Conservation (phyloP, 2,888 invertebrate species). For the Eupelmus urozonus region DNA sequence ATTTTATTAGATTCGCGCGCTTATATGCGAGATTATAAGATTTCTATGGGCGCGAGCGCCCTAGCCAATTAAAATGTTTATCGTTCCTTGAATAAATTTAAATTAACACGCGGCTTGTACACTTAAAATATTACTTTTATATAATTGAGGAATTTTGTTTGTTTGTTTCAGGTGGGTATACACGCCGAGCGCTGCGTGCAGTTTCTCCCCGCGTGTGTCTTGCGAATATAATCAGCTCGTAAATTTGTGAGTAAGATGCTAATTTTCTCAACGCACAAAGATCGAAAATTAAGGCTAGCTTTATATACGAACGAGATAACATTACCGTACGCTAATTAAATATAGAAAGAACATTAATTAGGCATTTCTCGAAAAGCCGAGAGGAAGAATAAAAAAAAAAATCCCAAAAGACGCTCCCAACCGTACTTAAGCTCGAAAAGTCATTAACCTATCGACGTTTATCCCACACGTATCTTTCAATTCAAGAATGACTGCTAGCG, state of each 20-base stretch:
- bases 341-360: conserved; percentile 11
- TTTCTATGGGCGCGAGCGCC: conserved; percentile 18
- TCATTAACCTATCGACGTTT: conserved; percentile 44
- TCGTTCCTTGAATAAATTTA: conserved; percentile 30
- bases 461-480: conserved; percentile 31
- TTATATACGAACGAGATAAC: not conserved
- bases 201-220: not conserved
- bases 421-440: not conserved
- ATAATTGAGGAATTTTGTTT: conserved; percentile 27
- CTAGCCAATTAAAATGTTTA: conserved; percentile 52
- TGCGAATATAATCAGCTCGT: conserved; percentile 12
- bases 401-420: too few relatives aligned
- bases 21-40: conserved; percentile 25
- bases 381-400: not conserved
- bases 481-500: not conserved
- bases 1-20: conserved; percentile 34
- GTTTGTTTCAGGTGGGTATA: conserved; percentile 49
- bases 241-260: conserved; percentile 36
- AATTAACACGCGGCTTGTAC: conserved; percentile 1
- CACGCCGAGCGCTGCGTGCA: not conserved
- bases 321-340: not conserved
- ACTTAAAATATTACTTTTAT: conserved; percentile 17
- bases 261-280: conserved; percentile 5
- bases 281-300: not conserved
- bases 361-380: too few relatives aligned